Base-by-base conservation (phyloP, 1,140 invertebrate genomes). In the Archivesica marissinica region DNA sequence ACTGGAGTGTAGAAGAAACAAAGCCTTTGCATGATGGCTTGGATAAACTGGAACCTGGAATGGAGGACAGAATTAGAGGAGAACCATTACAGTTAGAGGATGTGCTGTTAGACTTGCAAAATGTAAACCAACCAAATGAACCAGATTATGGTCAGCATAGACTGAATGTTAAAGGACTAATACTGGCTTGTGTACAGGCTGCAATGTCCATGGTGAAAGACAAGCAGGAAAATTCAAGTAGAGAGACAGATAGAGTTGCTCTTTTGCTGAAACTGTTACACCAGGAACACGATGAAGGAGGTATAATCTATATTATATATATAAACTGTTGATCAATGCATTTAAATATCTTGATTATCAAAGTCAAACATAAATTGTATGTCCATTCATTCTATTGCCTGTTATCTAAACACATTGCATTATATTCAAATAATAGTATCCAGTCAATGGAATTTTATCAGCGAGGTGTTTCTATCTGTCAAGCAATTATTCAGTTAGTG, bases 171-270 rank as follows among this genome's bases (percentile, higher is more conserved):
- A 38, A 74, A 30, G 47, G 47, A 52, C 44, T 80, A n/a, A 52
- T 80, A 47, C 23, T 66, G 25, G 25, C 61, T 23, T 80, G 68
- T 74, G 52, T 74, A 17, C 80, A 74, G 52, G 39, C 70, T 23
- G 80, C 80, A 13, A 33, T 83, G 35, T 50, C 68, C 11, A 83
- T 74, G 66, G 80, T 83, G 11, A 83, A 83, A 39, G 68, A 83
- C 23, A 39, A 75, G 23, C 52, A 74, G 28, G 66, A 75, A n/a
- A 56, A 30, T 23, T 44, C 47, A 38, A 44, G 56, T 25, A 75
- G 47, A 33, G 52, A 41, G 75, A 83, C 68, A 83, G 23, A 64
- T 20, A 59, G 80, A 61, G 70, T 83, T n/a, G 38, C 41, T 3
- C 47, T 83, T 7, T 38, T 83, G 15, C 50, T 83, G 47, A 68